Evolutionary conservation across 1,140 invertebrate species (phyloP), one percentile per base, ranked within the genome.

Genomic region (Tenebrio molitor): DNA sequence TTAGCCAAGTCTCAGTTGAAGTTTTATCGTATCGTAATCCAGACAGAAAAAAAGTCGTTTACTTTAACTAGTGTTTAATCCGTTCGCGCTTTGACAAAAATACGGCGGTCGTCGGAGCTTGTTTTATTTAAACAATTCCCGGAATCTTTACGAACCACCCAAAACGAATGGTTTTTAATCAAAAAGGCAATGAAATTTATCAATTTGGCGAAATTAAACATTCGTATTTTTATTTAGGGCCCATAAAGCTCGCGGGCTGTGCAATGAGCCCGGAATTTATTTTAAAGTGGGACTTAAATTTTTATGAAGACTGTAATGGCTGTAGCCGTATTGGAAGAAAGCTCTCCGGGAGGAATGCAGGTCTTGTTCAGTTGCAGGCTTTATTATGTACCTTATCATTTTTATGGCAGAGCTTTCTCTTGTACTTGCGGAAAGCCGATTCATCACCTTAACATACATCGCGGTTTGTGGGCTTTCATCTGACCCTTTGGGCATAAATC

Each of bases 311-410:
- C 46, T 53, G 15, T 1, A 44, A 44, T 44, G 44, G 44, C n/a
- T 50, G 44, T 50, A 50, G 50, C 50, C 17, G 23, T 58, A 58
- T 58, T 58, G 50, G 15, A 58, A 58, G 21, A 58, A 58, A 58
- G 21, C 50, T 12, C 23, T 29, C 29, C 29, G 12, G 12, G 50
- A 14, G 23, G 50, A 39, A 58, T 58, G 50, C 50, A 58, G 23
- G 50, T 58, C 50, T 29, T 12, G 50, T 25, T 29, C 50, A 58
- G 23, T 58, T 58, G 50, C 50, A 58, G 29, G 50, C 50, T 58
- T 58, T 58, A 58, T 58, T 58, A 58, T 58, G 50, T 58, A 58
- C 50, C 50, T 58, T 58, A 58, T 58, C 50, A 58, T 58, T 58
- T 58, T 58, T 58, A 58, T 58, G 15, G 23, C 50, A n/a, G 50